A percentile compares a stretch with the other conserved stretches of the same genome.
Conservation (phyloP, 2,113 vertebrate genomes). For the Eupsittula cactorum region DNA sequence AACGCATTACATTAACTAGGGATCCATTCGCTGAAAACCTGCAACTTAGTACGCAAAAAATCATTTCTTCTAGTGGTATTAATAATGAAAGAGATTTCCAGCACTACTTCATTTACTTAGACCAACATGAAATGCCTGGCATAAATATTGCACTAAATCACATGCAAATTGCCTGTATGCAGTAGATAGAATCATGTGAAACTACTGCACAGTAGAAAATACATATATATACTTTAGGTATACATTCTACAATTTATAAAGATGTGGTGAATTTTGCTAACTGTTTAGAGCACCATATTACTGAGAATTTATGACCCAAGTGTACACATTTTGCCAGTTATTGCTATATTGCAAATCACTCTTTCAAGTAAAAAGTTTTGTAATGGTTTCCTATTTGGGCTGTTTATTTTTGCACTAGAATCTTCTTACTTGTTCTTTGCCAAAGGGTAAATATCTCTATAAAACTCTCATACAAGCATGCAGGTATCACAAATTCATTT, state of each 20-base stretch:
- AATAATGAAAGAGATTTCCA: constrained; percentile 7
- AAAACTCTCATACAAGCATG: not conserved
- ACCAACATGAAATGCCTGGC: not conserved
- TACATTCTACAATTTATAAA: not conserved
- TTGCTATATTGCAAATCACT: not conserved
- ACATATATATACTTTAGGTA: not conserved
- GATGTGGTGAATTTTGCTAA: not conserved
- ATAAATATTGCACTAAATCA: not conserved
- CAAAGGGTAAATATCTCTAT: not conserved
- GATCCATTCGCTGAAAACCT: not conserved
- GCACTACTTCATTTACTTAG: not conserved
- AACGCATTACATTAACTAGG: not conserved
- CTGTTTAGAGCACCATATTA: not conserved
- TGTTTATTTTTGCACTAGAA: not conserved
- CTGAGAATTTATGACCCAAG: not conserved
- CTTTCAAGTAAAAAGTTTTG: not conserved
- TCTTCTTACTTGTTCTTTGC: not conserved
- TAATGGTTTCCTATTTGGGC: not conserved
- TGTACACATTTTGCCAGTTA: not conserved
- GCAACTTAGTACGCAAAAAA: not conserved
- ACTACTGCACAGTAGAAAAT: not conserved
- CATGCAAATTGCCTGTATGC: not conserved
- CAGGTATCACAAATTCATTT: not conserved
- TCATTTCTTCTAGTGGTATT: not conserved
- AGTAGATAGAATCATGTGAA: not conserved